Evolutionary conservation across 2,113 vertebrate species (phyloP), one percentile per base, ranked within the genome.

Genomic region (Sterrhoptilus dennistouni): DNA sequence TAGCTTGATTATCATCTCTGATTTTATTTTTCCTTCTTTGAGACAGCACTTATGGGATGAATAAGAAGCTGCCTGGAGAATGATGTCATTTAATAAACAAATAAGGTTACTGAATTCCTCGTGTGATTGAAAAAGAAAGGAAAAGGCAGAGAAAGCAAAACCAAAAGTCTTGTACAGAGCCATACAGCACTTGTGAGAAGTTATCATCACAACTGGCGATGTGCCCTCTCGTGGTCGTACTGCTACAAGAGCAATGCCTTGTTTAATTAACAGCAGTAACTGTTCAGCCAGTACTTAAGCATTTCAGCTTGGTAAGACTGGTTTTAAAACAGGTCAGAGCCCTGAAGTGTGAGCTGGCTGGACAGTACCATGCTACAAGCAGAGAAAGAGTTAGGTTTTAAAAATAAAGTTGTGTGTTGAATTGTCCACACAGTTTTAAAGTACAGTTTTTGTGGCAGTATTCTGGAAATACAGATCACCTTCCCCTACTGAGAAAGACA

Each of bases 161-260:
- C 21, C 3, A 10, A 1, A 49, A 38, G 13, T 38, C 19, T 24
- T 8, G 25, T 5, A 8, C 8, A 16, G 53, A 80, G 53, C 36
- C 0, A 4, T 5, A 3, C 2, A 47, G 44, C 38, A 8, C 33
- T 5, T 8, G 14, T 12, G 36, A 76, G 42, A 20, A 2, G 0
- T 15, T 25, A 3, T 3, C 65, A 38, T 22, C 75, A 12, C 31
- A 33, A 3, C 21, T 35, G 49, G 22, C 3, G 4, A 44, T 15
- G 1, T 63, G 92, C 85, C 92, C 95, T 95, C 93, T 92, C 12
- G 23, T 78, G 93, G 92, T 40, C 71, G 28, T 1, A 6, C 21
- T 36, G 57, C 59, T 36, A 3, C 63, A 54, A 47, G 12, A 88
- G 29, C 70, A 60, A 24, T 5, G 35, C 12, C n/a, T 38, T 35